Percentiles rank a stretch among this genome's conserved stretches.
phyloP scores from a whole-genome alignment of 2,888 invertebrate species.

The Drosophila neotestacea region DNA sequence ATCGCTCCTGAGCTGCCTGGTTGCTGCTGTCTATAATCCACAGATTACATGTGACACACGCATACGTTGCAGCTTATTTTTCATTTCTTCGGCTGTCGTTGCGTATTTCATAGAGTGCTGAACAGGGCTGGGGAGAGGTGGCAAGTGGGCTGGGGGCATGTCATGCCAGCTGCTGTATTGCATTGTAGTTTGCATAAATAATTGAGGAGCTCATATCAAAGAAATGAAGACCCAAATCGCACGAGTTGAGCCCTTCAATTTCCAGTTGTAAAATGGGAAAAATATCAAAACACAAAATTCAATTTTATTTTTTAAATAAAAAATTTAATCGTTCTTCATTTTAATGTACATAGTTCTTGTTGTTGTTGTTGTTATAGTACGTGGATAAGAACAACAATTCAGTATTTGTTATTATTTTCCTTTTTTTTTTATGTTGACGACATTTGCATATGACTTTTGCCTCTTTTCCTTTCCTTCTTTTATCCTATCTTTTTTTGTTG shows the following conservation, averaged over 20 bases:
- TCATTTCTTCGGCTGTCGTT: slow-evolving; percentile 75
- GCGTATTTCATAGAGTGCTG: slow-evolving; percentile 41
- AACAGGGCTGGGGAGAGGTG: neutral
- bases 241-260: slow-evolving; percentile 34
- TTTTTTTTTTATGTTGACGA: slow-evolving; percentile 12
- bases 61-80: slow-evolving; percentile 81
- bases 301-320: slow-evolving; percentile 47
- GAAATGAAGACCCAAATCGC: slow-evolving; percentile 23
- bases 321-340: slow-evolving; percentile 65
- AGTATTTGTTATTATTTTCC: slow-evolving; percentile 30
- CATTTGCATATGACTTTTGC: slow-evolving; percentile 47
- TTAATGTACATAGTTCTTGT: slow-evolving; percentile 54
- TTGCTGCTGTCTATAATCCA: slow-evolving; percentile 74
- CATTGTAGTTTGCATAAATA: slow-evolving; percentile 73
- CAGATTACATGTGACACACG: slow-evolving; percentile 78
- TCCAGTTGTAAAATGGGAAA: slow-evolving; percentile 18
- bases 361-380: slow-evolving; percentile 20
- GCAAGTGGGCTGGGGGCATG: neutral
- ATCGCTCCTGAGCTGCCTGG: slow-evolving; percentile 30
- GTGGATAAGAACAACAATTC: slow-evolving; percentile 42
- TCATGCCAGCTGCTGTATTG: slow-evolving; percentile 48
- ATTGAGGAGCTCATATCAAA: slow-evolving; percentile 51
- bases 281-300: slow-evolving; percentile 34
- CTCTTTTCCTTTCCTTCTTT: slow-evolving; percentile 18
- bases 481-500: slow-evolving; percentile 13